Percentiles rank a stretch among this genome's conserved stretches.
Evolutionary conservation across 2,797 vertebrate genomes (phyloP).

Genomic region (Pseudomugil gertrudae): DNA sequence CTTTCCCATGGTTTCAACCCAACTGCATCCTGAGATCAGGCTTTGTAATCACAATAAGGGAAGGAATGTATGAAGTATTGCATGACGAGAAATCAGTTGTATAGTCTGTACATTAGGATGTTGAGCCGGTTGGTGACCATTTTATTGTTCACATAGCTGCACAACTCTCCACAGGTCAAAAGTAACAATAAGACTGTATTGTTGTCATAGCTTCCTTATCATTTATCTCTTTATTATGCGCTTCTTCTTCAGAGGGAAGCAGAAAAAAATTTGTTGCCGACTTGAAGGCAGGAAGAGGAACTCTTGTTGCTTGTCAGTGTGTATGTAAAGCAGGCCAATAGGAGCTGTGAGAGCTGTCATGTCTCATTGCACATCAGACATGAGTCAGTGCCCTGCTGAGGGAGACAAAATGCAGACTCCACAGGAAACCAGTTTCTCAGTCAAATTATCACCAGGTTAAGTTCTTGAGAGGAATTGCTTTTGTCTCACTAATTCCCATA

Average conservation of each 20-base stretch:
- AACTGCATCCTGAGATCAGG: slow-evolving; percentile 64
- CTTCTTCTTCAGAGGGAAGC: slow-evolving; percentile 7
- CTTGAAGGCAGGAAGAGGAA: slow-evolving; percentile 46
- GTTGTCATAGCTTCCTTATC: slow-evolving; percentile 4
- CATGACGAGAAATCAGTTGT: slow-evolving; percentile 55
- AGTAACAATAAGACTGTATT: not conserved
- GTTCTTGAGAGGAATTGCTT: slow-evolving; percentile 3
- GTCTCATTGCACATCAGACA: slow-evolving; percentile 48
- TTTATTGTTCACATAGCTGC: not conserved
- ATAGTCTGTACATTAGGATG: slow-evolving; percentile 29
- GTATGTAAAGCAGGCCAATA: slow-evolving; percentile 53
- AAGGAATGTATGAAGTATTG: slow-evolving; percentile 61
- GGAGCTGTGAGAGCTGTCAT: slow-evolving; percentile 43
- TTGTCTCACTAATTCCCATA: slow-evolving; percentile 17
- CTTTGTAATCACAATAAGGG: slow-evolving; percentile 71
- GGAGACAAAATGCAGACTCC: slow-evolving; percentile 51
- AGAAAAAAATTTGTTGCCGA: slow-evolving; percentile 16
- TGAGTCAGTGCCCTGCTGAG: slow-evolving; percentile 56
- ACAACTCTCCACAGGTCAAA: not conserved
- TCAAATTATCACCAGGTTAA: slow-evolving; percentile 52
- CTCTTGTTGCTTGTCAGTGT: slow-evolving; percentile 25
- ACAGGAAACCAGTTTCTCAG: slow-evolving; percentile 59
- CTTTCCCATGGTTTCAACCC: slow-evolving; percentile 47
- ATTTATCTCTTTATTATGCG: not conserved
- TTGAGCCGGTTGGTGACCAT: slow-evolving; percentile 4